Percentiles rank a stretch among this genome's conserved stretches.
Evolutionary conservation across 1,140 invertebrate species (phyloP).

Genomic region (Oscheius sp.): DNA sequence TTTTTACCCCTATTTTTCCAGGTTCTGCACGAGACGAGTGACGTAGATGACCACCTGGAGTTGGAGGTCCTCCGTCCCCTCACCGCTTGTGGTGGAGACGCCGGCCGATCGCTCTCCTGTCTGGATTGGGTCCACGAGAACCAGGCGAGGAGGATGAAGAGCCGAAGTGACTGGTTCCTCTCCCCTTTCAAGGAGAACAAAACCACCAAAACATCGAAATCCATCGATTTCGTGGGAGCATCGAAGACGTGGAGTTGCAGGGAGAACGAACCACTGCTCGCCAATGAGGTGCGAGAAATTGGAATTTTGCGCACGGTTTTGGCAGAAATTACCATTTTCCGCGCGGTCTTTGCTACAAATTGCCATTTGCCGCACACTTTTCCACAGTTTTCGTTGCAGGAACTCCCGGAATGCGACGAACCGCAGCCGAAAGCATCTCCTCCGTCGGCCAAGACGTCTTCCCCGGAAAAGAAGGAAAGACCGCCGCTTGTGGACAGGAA

Average conservation of each 20-base stretch:
- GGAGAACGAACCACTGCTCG: background rate
- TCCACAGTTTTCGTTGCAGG: too few species aligned
- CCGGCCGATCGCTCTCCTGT: constrained; percentile 77
- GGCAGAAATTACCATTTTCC: too few species aligned
- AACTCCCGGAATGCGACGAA: background rate
- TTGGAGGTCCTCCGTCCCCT: constrained; percentile 20
- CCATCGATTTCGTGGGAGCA: constrained; percentile 36
- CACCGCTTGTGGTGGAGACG: constrained; percentile 28
- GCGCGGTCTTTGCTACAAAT: too few species aligned
- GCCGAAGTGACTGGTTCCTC: constrained; percentile 78
- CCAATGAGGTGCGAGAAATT: background rate
- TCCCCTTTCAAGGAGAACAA: constrained; percentile 44
- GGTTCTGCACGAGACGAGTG: constrained; percentile 20
- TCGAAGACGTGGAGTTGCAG: background rate
- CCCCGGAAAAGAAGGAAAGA: background rate
- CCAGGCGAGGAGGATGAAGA: constrained; percentile 86
- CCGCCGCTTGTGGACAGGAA: background rate
- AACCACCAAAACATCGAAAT: constrained; percentile 40
- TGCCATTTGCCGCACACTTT: too few species aligned
- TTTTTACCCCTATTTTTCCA: constrained; percentile 4
- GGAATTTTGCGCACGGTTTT: too few species aligned
- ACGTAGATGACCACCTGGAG: constrained; percentile 20
- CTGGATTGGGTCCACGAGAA: constrained; percentile 88
- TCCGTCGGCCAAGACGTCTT: background rate
- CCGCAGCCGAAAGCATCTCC: background rate